These are phyloP conservation scores for Cichladusa arquata DNA, from an alignment of 2,113 vertebrate genomes.

Conservation along the genomic window DNA sequence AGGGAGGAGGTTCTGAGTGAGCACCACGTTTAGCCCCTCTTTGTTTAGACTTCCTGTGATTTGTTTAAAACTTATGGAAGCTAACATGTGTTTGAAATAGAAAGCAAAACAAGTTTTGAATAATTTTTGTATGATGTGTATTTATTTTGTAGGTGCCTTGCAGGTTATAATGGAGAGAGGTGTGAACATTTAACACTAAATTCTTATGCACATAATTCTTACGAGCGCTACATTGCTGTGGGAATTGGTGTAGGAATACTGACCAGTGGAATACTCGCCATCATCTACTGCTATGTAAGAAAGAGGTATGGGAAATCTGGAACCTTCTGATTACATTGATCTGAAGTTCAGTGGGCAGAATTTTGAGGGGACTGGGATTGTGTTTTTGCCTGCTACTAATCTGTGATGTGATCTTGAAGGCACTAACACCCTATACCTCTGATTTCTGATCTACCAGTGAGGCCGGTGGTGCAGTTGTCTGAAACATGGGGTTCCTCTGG, in stretches of 20 bases:
- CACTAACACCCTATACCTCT: neutral
- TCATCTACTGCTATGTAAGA: conserved; percentile 75
- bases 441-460: neutral
- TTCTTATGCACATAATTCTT: conserved; percentile 68
- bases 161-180: conserved; percentile 77
- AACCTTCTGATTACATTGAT: neutral
- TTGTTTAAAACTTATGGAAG: neutral
- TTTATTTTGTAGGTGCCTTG: conserved; percentile 69
- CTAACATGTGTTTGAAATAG: neutral
- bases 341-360: neutral
- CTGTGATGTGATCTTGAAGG: neutral
- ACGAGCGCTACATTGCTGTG: conserved; percentile 75
- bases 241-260: conserved; percentile 75
- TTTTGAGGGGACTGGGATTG: neutral
- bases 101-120: neutral
- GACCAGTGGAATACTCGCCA: conserved; percentile 66
- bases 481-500: neutral
- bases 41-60: neutral
- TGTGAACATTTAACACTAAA: conserved; percentile 77
- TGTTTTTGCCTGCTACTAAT: neutral
- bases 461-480: neutral
- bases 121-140: neutral
- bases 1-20: neutral
- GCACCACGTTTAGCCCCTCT: neutral
- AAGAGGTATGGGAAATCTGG: conserved; percentile 63